These are phyloP conservation scores for Aphis craccivora DNA, from an alignment of 1,140 invertebrate genomes.

Conservation along the genomic window DNA sequence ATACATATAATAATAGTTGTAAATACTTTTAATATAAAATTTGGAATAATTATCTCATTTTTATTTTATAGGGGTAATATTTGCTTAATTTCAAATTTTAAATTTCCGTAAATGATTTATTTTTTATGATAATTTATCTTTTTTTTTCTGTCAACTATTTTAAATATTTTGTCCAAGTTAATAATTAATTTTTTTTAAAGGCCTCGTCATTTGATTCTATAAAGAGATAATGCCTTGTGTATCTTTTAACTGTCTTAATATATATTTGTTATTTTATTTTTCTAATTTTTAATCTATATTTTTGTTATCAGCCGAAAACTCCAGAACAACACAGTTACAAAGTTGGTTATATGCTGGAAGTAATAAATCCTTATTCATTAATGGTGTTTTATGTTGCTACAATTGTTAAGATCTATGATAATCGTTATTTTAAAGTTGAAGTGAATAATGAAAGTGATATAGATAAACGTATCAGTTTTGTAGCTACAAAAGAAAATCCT, in stretches of 20 bases:
- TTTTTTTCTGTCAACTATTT: background rate
- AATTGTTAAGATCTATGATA: conserved; percentile 47
- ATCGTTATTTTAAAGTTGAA: conserved; percentile 54
- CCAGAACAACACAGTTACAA: conserved; percentile 51
- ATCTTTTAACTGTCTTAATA: background rate
- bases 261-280: background rate
- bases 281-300: background rate
- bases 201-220: too few species aligned
- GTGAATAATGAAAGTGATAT: conserved; percentile 16
- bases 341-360: conserved; percentile 43
- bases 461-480: conserved; percentile 32
- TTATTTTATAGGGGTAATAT: too few species aligned
- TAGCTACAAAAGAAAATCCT: conserved; percentile 52
- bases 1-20: background rate
- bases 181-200: too few species aligned
- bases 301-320: conserved; percentile 17
- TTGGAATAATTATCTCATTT: too few species aligned
- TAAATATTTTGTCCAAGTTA: background rate
- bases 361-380: conserved; percentile 44
- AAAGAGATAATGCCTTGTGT: too few species aligned
- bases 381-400: conserved; percentile 44
- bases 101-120: background rate
- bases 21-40: background rate
- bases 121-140: too few species aligned
- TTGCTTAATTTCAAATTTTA: background rate